Conservation (phyloP, 2,797 vertebrate species). For the Darevskia mixta region DNA sequence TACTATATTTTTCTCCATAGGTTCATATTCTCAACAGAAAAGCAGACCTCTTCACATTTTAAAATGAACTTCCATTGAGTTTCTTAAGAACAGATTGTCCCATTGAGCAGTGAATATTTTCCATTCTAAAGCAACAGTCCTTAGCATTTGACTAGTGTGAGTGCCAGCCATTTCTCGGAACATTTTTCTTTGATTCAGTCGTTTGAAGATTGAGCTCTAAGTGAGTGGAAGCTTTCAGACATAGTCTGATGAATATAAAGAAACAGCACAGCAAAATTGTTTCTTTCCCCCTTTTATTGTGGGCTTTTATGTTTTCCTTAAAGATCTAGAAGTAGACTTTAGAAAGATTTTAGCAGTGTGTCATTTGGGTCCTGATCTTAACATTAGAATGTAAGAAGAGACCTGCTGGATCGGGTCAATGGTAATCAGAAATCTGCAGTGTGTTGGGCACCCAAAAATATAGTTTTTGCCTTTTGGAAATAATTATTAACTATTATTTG, state of each 20-base stretch:
- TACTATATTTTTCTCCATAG: background rate
- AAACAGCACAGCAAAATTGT: background rate
- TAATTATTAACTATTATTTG: conserved; percentile 10
- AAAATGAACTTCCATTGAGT: conserved; percentile 7
- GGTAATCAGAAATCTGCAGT: background rate
- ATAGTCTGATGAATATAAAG: background rate
- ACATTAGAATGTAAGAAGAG: background rate
- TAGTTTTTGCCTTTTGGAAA: background rate
- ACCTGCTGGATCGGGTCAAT: background rate
- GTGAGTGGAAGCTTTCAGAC: background rate
- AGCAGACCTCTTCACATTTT: background rate
- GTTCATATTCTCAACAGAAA: background rate
- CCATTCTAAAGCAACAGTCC: conserved; percentile 1
- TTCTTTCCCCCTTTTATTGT: background rate
- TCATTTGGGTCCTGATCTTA: background rate
- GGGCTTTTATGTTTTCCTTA: background rate
- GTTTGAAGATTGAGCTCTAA: background rate
- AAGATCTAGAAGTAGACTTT: background rate
- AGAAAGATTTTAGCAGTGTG: too few relatives aligned
- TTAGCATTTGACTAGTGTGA: background rate
- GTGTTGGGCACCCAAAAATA: background rate
- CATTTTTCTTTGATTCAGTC: background rate
- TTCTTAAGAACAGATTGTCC: conserved; percentile 28
- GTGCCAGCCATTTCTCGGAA: background rate
- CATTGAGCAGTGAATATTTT: background rate